A percentile compares a stretch with the other conserved stretches of the same genome.
Evolutionary conservation across 1,140 invertebrate genomes (phyloP).

Genomic region (Trachelipus rathkii): DNA sequence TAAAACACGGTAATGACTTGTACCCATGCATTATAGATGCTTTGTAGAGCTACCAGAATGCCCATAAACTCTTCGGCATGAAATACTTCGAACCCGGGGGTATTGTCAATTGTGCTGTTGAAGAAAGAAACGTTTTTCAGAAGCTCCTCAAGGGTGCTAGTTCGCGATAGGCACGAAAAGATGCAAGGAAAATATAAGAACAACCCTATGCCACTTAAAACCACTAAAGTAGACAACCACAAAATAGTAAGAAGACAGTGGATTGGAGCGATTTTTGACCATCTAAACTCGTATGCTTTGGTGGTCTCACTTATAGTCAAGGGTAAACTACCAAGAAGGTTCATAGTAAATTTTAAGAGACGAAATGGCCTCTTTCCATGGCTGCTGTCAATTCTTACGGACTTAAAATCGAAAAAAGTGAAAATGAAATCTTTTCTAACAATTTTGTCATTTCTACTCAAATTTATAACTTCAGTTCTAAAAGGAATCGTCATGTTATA

Average conservation of each 20-base stretch:
- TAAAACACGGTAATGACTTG: not conserved
- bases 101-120: not conserved
- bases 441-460: not conserved
- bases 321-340: not conserved
- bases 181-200: not conserved
- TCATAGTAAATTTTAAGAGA: not conserved
- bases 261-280: not conserved
- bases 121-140: not conserved
- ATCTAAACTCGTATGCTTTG: not conserved
- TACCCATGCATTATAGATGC: not conserved
- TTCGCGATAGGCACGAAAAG: not conserved
- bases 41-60: not conserved
- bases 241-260: not conserved
- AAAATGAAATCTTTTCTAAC: not conserved
- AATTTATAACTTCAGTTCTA: not conserved
- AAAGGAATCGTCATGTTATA: not conserved
- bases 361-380: not conserved
- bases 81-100: not conserved
- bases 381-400: not conserved
- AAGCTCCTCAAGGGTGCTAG: not conserved
- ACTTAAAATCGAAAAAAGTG: not conserved
- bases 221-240: not conserved
- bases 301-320: not conserved
- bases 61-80: conserved; percentile 2
- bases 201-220: not conserved